Evolutionary conservation across 2,113 vertebrate species (phyloP).

Genomic region (Muscicapa adusta): DNA sequence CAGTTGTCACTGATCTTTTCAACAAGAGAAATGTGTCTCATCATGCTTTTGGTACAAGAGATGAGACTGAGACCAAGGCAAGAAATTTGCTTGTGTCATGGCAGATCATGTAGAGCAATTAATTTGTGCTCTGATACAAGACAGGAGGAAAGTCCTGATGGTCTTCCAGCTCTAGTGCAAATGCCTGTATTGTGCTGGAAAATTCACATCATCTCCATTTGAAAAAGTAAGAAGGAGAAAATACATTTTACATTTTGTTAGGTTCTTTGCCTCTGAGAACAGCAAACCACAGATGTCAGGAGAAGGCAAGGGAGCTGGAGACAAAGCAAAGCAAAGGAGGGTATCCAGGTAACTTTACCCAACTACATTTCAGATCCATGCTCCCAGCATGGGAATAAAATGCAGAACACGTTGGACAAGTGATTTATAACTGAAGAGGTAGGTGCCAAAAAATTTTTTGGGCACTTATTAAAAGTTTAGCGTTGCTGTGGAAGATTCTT

Average conservation of each 20-base stretch:
- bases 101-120: neutral
- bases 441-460: neutral
- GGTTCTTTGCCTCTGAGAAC: neutral
- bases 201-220: neutral
- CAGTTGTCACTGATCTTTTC: neutral
- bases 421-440: neutral
- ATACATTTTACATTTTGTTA: neutral
- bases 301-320: neutral
- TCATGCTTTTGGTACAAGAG: neutral
- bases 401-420: neutral
- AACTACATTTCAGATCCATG: neutral
- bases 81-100: neutral
- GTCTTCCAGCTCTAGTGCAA: neutral
- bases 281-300: neutral
- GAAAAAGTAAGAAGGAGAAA: neutral
- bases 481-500: neutral
- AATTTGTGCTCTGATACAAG: rapidly evolving
- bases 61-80: neutral
- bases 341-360: neutral
- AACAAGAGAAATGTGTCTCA: neutral
- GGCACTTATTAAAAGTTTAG: neutral
- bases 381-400: neutral
- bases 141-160: neutral
- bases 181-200: neutral
- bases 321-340: neutral